Conservation (phyloP, 2,797 vertebrate genomes). For the Anableps anableps region DNA sequence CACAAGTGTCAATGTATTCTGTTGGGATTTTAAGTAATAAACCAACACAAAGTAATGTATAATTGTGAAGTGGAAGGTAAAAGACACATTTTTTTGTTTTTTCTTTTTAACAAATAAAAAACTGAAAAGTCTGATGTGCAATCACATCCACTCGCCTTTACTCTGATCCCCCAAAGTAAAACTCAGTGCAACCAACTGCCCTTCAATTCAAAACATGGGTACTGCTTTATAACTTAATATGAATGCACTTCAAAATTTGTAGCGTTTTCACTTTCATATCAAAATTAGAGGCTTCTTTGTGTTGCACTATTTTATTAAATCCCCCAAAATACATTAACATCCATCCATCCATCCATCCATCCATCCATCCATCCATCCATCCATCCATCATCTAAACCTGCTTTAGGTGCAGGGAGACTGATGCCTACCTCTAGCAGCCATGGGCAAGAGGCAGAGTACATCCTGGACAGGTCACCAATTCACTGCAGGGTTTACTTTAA, state of each 20-base stretch:
- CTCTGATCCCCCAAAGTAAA: neutral
- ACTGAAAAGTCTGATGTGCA: neutral
- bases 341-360: too few relatives aligned
- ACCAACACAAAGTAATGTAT: neutral
- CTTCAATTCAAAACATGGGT: neutral
- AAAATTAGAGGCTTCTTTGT: neutral
- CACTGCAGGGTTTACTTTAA: neutral
- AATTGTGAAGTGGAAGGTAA: neutral
- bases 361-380: neutral
- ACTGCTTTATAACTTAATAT: neutral
- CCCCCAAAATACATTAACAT: neutral
- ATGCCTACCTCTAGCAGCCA: too few relatives aligned
- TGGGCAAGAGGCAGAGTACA: neutral
- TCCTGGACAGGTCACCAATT: neutral
- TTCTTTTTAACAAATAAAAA: neutral
- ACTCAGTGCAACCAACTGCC: neutral
- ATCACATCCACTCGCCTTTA: neutral
- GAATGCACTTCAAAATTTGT: neutral
- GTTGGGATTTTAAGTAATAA: neutral
- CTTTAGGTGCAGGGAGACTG: too few relatives aligned
- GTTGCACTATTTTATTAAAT: neutral
- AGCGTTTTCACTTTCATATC: neutral
- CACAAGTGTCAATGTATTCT: neutral
- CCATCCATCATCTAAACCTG: too few relatives aligned
- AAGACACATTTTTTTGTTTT: neutral